Evolutionary conservation across 2,113 vertebrate species (phyloP).

Genomic region (Columba janthina): DNA sequence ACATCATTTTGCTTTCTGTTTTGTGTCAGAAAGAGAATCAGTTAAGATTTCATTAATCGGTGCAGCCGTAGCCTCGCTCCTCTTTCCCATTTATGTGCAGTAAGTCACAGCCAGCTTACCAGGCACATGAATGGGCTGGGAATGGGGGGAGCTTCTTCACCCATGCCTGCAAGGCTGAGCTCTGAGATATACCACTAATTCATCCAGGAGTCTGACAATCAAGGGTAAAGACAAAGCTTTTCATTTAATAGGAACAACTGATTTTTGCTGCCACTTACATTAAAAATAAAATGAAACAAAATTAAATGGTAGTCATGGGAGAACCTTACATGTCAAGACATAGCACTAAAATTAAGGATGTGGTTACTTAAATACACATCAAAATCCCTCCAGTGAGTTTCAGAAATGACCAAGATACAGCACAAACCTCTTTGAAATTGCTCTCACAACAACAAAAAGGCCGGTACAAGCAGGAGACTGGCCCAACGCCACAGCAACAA

Average conservation of each 20-base stretch:
- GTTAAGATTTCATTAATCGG: not conserved
- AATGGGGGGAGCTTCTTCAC: not conserved
- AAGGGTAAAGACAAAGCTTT: not conserved
- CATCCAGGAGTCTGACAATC: not conserved
- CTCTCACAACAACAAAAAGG: not conserved
- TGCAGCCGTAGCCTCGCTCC: not conserved
- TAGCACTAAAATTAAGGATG: not conserved
- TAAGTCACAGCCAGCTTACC: not conserved
- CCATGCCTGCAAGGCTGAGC: not conserved
- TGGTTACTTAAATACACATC: not conserved
- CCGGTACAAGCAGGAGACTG: not conserved
- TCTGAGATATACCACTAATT: not conserved
- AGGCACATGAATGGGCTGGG: fast-evolving
- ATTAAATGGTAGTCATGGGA: not conserved
- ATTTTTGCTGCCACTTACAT: not conserved
- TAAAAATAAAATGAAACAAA: not conserved
- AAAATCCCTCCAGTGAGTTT: not conserved
- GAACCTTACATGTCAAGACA: not conserved
- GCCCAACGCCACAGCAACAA: not conserved
- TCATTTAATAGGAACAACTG: not conserved
- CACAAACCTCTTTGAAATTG: not conserved
- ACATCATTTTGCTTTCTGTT: not conserved
- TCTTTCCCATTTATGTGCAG: not conserved
- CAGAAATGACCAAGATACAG: not conserved
- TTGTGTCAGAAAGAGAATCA: not conserved